Base-by-base conservation (phyloP, 2,797 vertebrate species). In the Chiloscyllium punctatum region DNA sequence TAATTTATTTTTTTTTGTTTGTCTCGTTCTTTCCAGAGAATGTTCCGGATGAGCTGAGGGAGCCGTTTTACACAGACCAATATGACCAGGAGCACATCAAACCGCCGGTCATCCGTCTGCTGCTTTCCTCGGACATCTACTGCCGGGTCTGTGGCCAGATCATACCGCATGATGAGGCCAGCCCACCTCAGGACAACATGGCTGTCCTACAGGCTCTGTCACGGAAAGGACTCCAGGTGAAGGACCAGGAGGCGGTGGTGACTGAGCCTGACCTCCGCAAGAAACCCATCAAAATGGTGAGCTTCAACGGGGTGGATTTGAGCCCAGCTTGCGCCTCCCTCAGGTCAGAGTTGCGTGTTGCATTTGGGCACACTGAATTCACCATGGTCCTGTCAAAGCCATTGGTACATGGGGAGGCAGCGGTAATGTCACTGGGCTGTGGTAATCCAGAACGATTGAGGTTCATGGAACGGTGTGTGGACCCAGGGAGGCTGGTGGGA, bases 41-140 rank as follows among this genome's bases (percentile, higher is more conserved):
- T n/a, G 98, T 99, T 95, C 98, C 99, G 1, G 97, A 97, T 90
- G 98, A 99, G 97, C 98, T 99, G 96, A 98, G 98, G 96, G 98
- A 99, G 94, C 98, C 98, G n/a, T 99, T 99, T 97, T 99, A 99
- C 97, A 98, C 98, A 0, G 99, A 99, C 97, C 99, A 99, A 97
- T 99, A 99, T 68, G 98, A 99, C 94, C 99, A 99, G 97, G 99
- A 99, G 96, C 99, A 99, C 96, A 98, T 99, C 96, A 99, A 99
- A 97, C 99, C 99, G 0, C 98, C 98, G 0, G 98, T 99, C 96
- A 98, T 98, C 0, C 97, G 98, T 95, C 98, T 99, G 94, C 97
- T 99, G 90, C 98, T 98, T 86, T 98, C 98, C 0, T 98, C 98
- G 0, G 98, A 99, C 96, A 98, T 99, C 96, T 99, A 99, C 97